Conservation (phyloP, 2,888 invertebrate genomes). For the Pristionchus exspectatus region DNA sequence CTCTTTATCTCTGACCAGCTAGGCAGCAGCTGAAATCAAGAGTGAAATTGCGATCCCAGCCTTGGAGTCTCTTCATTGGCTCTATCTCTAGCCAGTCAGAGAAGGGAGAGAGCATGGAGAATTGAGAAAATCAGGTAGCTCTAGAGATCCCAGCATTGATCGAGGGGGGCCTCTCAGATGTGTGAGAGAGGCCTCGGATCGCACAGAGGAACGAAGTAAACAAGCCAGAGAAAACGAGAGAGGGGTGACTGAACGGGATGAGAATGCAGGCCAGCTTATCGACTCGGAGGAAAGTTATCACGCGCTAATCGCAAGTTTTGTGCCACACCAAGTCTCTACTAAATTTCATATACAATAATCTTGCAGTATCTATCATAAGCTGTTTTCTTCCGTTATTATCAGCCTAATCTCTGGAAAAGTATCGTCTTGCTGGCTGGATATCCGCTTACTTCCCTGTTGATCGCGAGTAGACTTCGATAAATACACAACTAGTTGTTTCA, state of each 20-base stretch:
- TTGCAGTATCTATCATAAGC: no score
- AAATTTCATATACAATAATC: no score
- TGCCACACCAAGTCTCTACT: no score
- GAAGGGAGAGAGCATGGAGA: background rate
- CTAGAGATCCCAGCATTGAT: background rate
- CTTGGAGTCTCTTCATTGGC: no score
- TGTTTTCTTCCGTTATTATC: no score
- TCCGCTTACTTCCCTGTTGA: no score
- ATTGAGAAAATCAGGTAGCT: background rate
- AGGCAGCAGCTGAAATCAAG: background rate
- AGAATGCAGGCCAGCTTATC: background rate
- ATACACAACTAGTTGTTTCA: no score
- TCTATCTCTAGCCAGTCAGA: no score
- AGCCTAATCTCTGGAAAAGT: no score
- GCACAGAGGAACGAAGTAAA: constrained; percentile 3
- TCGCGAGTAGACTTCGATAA: no score
- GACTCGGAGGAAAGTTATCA: background rate
- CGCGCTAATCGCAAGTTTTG: background rate
- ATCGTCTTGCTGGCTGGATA: no score
- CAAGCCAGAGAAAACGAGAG: constrained; percentile 39
- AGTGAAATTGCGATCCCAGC: background rate
- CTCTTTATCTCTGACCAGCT: background rate
- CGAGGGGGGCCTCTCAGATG: background rate
- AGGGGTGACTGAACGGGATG: background rate
- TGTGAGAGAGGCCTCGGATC: background rate